Conservation (phyloP, 2,888 invertebrate genomes). For the Perizoma affinitatum region DNA sequence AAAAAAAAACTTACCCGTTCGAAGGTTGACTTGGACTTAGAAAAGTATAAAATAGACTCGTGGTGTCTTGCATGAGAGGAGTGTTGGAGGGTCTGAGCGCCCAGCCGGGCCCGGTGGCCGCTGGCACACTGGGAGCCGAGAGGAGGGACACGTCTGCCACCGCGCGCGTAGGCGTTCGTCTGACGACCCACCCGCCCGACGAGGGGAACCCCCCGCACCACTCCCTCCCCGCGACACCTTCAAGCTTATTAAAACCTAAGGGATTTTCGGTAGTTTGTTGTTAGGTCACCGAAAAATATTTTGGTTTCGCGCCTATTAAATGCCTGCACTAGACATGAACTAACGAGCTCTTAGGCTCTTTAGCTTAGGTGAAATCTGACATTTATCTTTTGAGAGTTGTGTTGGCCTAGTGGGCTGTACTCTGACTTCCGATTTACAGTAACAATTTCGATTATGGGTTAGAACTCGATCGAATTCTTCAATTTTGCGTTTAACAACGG, state of each 20-base stretch:
- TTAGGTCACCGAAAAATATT: constrained; percentile 28
- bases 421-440: no score
- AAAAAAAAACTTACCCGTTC: constrained; percentile 43
- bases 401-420: no score
- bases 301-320: constrained; percentile 18
- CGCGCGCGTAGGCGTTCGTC: constrained; percentile 77
- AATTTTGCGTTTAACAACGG: no score
- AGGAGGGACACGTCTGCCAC: constrained; percentile 67
- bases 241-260: constrained; percentile 54
- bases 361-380: no score
- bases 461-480: no score
- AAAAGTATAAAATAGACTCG: constrained; percentile 45
- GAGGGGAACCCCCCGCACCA: constrained; percentile 21
- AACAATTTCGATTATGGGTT: no score
- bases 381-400: no score
- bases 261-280: constrained; percentile 45
- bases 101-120: constrained; percentile 82
- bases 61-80: constrained; percentile 6
- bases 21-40: constrained; percentile 36
- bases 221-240: constrained; percentile 47
- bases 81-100: constrained; percentile 47
- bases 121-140: constrained; percentile 70
- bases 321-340: no score
- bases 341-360: no score
- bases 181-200: constrained; percentile 47